Evolutionary conservation across 2,888 invertebrate genomes (phyloP), one percentile per base, ranked within the genome.

Genomic region (Tromatobia lineatoria): DNA sequence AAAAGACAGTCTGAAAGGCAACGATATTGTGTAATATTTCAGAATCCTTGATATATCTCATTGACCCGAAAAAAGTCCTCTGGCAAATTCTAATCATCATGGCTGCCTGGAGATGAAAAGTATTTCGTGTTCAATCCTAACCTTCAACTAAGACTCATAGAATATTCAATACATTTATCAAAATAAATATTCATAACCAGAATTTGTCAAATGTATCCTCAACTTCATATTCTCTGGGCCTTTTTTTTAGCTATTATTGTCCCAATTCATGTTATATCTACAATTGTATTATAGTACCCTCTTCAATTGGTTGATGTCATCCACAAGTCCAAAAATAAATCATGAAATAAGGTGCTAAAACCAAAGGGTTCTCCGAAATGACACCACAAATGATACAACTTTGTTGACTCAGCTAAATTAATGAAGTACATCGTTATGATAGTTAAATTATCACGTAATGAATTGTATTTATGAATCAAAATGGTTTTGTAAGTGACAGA

Each of bases 391-490:
- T 38, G 59, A 25, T 15, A 78, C 15, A 34, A 20, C 38, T 54
- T 23, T 23, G 18, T 29, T n/a, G 13, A n/a, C 34, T 77, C 13
- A 73, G 67, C 34, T 1, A 75, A 82, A 78, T 80, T 75, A 73
- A 81, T 73, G 67, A 59, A 47, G 34, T 67, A 73, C 71, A 66
- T 52, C 67, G 57, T 13, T 13, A 64, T 25, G 54, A 80, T 80
- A 80, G 78, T 85, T 79, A 42, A 85, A 85, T 85, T 79, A 79
- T 59, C 57, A 38, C 57, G 45, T 78, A 84, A 85, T 85, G 64
- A 75, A 81, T 82, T 79, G 52, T 76, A 76, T 75, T 69, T 69
- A 82, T 82, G 78, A 82, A 82, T 85, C 78, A 82, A 78, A 82
- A 82, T 57, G 82, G 50, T 76, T 79, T 75, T 76, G 85, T 82